Conservation (phyloP, 2,797 vertebrate species). For the Corythornis leucogaster region DNA sequence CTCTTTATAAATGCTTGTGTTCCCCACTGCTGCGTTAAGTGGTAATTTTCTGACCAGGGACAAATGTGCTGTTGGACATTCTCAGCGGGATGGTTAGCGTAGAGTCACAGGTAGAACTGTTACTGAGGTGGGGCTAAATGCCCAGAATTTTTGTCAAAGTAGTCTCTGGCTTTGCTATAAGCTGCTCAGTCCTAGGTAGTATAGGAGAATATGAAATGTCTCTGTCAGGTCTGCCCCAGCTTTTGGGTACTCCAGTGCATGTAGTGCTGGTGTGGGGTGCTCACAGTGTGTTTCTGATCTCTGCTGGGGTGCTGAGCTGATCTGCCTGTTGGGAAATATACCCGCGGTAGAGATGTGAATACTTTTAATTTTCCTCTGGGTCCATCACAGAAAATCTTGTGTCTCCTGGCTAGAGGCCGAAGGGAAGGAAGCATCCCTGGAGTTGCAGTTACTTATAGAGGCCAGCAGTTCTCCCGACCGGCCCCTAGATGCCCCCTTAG, state of each 20-base stretch:
- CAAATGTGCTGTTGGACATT: neutral
- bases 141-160: neutral
- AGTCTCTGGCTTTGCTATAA: neutral
- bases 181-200: neutral
- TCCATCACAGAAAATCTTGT: neutral
- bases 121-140: neutral
- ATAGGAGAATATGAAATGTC: neutral
- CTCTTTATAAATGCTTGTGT: neutral
- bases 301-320: neutral
- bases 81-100: neutral
- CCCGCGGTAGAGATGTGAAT: neutral
- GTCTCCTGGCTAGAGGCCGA: neutral
- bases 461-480: neutral
- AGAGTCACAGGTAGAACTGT: neutral
- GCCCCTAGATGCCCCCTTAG: conserved; percentile 46
- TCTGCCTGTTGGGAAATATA: neutral
- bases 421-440: neutral
- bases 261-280: neutral
- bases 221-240: neutral
- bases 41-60: neutral
- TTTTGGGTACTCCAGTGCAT: neutral
- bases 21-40: neutral
- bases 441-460: neutral
- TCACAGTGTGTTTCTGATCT: neutral
- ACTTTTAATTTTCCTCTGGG: neutral